Percentiles rank a stretch among this genome's conserved stretches.
These are phyloP conservation scores for Chrysina gloriosa DNA, from an alignment of 2,888 invertebrate genomes.

Conservation along the genomic window DNA sequence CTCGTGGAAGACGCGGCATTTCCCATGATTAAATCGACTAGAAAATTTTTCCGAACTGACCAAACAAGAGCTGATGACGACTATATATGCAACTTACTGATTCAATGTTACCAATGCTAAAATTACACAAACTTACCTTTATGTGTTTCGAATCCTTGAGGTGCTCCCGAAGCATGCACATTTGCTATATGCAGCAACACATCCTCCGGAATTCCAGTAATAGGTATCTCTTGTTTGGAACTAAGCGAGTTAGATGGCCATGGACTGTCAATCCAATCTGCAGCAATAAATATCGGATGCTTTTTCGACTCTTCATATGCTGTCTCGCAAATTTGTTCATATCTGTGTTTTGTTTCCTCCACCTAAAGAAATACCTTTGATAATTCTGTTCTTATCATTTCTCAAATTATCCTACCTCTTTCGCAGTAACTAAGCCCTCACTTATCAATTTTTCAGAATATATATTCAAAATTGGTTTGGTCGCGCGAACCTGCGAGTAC, in stretches of 20 bases:
- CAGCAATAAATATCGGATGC: slow-evolving; percentile 68
- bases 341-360: background rate
- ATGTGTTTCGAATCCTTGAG: slow-evolving; percentile 67
- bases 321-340: slow-evolving; percentile 67
- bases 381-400: background rate
- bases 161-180: slow-evolving; percentile 74
- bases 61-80: too few species aligned
- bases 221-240: slow-evolving; percentile 70
- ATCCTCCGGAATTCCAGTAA: slow-evolving; percentile 77
- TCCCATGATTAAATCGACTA: too few species aligned
- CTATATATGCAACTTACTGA: too few species aligned
- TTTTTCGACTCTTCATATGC: slow-evolving; percentile 77
- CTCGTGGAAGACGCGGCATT: too few species aligned
- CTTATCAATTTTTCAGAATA: slow-evolving; percentile 77
- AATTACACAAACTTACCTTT: slow-evolving; percentile 64
- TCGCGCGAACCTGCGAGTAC: slow-evolving; percentile 86
- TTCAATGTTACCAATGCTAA: background rate
- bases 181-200: slow-evolving; percentile 75
- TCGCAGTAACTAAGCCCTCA: slow-evolving; percentile 78
- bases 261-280: slow-evolving; percentile 84
- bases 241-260: slow-evolving; percentile 75
- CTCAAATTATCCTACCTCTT: slow-evolving; percentile 68
- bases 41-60: too few species aligned
- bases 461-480: slow-evolving; percentile 61
- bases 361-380: slow-evolving; percentile 10